Evolutionary conservation across 92 coral and sea anemone genomes (phyloP).

Genomic region (Galaxea fascicularis): DNA sequence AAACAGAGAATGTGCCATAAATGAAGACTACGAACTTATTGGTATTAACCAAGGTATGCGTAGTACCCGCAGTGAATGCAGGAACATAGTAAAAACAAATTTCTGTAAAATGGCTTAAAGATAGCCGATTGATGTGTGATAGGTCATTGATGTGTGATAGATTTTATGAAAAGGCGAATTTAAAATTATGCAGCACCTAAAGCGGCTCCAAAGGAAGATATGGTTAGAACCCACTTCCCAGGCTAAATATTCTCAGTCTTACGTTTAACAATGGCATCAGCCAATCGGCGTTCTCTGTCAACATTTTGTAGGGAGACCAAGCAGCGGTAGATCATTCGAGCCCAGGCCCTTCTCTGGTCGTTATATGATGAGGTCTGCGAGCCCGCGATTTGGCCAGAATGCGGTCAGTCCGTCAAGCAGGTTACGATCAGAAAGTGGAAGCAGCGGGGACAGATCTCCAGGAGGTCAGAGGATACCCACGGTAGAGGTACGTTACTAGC

Average conservation of each 20-base stretch:
- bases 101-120: too few species aligned
- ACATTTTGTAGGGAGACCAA: conserved; percentile 52
- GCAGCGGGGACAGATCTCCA: conserved; percentile 54
- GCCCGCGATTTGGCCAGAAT: conserved; percentile 75
- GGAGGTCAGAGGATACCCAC: conserved; percentile 56
- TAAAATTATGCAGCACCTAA: too few species aligned
- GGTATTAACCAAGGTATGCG: conserved; percentile 73
- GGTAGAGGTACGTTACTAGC: conserved; percentile 59
- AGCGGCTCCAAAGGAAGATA: too few species aligned
- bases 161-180: too few species aligned
- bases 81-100: too few species aligned
- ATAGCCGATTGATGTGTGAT: too few species aligned
- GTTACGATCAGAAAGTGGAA: conserved; percentile 45
- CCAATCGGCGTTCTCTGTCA: background rate
- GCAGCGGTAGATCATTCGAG: conserved; percentile 60
- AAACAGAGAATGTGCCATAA: conserved; percentile 44
- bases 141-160: too few species aligned
- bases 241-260: too few species aligned
- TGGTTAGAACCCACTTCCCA: too few species aligned
- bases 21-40: conserved; percentile 65
- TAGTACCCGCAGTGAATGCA: background rate
- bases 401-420: conserved; percentile 70
- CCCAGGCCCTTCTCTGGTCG: conserved; percentile 79
- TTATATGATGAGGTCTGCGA: conserved; percentile 45
- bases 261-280: too few species aligned